phyloP scores from a whole-genome alignment of 2,797 vertebrate species.

The Buceros bicornis region DNA sequence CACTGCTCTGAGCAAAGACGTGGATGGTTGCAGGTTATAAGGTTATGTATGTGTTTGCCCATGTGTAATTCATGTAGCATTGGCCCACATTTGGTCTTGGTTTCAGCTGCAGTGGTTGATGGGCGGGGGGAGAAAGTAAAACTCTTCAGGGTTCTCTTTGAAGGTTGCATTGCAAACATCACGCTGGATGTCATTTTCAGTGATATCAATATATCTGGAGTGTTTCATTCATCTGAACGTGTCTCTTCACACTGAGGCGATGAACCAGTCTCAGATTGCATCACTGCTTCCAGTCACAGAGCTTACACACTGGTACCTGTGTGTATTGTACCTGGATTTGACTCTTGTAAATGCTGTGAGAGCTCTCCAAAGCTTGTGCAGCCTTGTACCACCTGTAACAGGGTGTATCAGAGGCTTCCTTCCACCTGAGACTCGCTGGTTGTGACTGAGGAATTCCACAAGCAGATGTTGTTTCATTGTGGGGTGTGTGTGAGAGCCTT shows the following conservation, averaged over 20 bases:
- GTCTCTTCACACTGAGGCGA: background rate
- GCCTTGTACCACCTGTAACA: background rate
- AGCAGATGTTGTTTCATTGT: background rate
- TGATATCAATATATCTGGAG: background rate
- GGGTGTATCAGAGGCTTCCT: background rate
- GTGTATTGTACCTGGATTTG: rapidly evolving
- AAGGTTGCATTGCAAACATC: background rate
- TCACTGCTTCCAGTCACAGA: background rate
- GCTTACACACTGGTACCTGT: background rate
- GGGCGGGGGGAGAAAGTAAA: background rate
- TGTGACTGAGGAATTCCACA: slow-evolving; percentile 3
- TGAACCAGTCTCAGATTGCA: background rate
- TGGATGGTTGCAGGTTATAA: background rate
- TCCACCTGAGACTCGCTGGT: background rate
- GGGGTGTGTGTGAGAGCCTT: slow-evolving; percentile 1
- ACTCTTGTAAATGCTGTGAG: background rate
- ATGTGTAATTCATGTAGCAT: background rate
- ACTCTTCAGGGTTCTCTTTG: background rate
- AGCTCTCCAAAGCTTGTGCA: background rate
- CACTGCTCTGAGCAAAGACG: background rate
- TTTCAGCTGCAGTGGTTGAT: background rate
- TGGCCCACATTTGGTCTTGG: background rate
- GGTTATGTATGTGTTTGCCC: background rate
- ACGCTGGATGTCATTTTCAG: background rate
- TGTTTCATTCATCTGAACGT: background rate